Evolutionary conservation across 2,888 invertebrate species (phyloP).

Genomic region (Phragmatobia fuliginosa): DNA sequence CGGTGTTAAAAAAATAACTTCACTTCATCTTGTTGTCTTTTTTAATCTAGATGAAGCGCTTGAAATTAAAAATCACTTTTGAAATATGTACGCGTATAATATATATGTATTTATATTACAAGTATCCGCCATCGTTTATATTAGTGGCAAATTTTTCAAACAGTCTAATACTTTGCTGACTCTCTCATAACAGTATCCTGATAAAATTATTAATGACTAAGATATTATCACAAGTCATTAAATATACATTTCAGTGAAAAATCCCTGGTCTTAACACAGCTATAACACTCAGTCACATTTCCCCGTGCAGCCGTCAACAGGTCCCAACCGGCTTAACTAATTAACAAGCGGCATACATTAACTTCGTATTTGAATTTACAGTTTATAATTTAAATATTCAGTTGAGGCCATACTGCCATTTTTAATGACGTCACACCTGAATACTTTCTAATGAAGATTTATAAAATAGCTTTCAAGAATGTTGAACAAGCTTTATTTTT

Average conservation of each 20-base stretch:
- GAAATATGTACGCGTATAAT: not conserved
- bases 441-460: not conserved
- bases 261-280: not conserved
- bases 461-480: not conserved
- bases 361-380: conserved; percentile 6
- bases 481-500: not conserved
- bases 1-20: too few relatives aligned
- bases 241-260: not conserved
- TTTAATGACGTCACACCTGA: conserved; percentile 1
- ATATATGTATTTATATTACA: too few relatives aligned
- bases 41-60: too few relatives aligned
- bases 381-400: conserved; percentile 13
- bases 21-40: too few relatives aligned
- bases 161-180: not conserved
- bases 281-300: conserved; percentile 10
- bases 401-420: not conserved
- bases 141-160: not conserved
- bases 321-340: conserved; percentile 31
- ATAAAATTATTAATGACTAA: not conserved
- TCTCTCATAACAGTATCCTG: not conserved
- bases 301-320: conserved; percentile 37
- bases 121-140: too few relatives aligned
- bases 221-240: not conserved
- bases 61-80: not conserved
- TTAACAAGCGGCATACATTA: conserved; percentile 24